Conservation (phyloP, 2,797 vertebrate genomes). For the Pachyuromys duprasi region DNA sequence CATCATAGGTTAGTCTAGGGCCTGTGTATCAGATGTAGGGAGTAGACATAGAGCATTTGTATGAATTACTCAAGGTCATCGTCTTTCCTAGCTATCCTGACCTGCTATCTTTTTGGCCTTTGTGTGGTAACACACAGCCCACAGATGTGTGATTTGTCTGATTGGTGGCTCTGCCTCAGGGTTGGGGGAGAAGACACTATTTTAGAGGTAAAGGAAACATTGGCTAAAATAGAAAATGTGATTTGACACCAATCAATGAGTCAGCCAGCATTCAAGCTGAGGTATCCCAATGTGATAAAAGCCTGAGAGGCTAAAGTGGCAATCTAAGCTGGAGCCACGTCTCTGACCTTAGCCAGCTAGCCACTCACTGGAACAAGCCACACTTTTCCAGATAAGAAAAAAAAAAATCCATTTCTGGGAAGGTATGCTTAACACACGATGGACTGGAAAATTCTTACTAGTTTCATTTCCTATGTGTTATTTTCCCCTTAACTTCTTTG, state of each 20-base stretch:
- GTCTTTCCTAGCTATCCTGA: not conserved
- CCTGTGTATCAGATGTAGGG: not conserved
- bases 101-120: not conserved
- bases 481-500: not conserved
- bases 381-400: constrained; percentile 42
- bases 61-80: not conserved
- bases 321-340: constrained; percentile 30
- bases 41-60: not conserved
- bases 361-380: constrained; percentile 33
- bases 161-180: not conserved
- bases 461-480: not conserved
- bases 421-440: constrained; percentile 51
- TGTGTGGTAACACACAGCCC: not conserved
- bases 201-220: constrained; percentile 55
- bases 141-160: not conserved
- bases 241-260: constrained; percentile 64
- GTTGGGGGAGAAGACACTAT: constrained; percentile 15
- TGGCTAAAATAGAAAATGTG: constrained; percentile 58
- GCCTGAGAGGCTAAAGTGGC: constrained; percentile 21
- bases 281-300: constrained; percentile 62
- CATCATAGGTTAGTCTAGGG: not conserved
- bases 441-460: constrained; percentile 43
- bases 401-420: constrained; percentile 59
- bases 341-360: constrained; percentile 37
- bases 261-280: constrained; percentile 13